Percentiles rank a stretch among this genome's conserved stretches.
phyloP scores from a whole-genome alignment of 2,888 invertebrate genomes.

The Incurvaria masculella region DNA sequence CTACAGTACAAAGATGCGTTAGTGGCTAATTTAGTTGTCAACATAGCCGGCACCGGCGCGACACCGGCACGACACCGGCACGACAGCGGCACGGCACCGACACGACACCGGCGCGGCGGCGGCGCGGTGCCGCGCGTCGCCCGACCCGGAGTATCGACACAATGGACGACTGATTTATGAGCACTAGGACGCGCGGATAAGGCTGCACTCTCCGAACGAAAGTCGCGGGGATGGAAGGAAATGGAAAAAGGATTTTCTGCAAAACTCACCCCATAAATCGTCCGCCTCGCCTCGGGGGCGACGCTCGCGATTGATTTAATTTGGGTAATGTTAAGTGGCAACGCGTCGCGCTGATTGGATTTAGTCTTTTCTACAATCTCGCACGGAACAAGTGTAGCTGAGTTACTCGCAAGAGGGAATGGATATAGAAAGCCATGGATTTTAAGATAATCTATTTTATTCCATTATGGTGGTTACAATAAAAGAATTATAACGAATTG shows the following conservation, averaged over 20 bases:
- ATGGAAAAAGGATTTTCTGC: constrained; percentile 33
- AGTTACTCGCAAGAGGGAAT: no score
- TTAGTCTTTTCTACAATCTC: not conserved
- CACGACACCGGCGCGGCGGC: not conserved
- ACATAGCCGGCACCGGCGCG: not conserved
- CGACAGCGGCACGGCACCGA: not conserved
- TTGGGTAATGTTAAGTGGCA: constrained; percentile 17
- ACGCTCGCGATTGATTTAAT: constrained; percentile 25
- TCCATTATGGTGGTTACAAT: no score
- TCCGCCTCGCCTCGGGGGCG: not conserved
- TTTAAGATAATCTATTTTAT: no score
- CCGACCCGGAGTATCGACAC: constrained; percentile 19
- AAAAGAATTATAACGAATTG: no score
- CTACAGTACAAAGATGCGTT: no score
- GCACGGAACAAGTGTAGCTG: no score
- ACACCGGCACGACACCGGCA: no score
- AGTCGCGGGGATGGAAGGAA: constrained; percentile 5
- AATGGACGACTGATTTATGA: constrained; percentile 41
- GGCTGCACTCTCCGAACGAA: constrained; percentile 16
- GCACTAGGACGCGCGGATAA: constrained; percentile 27
- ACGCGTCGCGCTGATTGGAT: constrained; percentile 13
- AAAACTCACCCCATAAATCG: constrained; percentile 8
- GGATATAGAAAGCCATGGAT: no score
- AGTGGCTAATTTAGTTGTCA: no score
- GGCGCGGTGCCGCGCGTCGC: no score